Evolutionary conservation across 2,113 vertebrate species (phyloP).

Genomic region (Rafetus swinhoei): DNA sequence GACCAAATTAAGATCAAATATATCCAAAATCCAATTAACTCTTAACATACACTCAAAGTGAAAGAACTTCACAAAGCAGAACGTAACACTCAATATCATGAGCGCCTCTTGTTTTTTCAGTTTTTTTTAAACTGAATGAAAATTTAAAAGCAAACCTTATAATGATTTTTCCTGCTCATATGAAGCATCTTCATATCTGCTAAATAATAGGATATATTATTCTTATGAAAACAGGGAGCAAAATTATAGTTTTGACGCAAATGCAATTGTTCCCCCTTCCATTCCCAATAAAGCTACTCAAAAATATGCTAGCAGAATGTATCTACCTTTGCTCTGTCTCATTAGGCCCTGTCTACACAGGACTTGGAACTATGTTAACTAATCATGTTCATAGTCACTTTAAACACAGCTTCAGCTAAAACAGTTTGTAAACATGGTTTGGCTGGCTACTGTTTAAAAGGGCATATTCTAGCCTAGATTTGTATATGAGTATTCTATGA

Average conservation of each 20-base stretch:
- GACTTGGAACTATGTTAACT: background rate
- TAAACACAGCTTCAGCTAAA: constrained; percentile 22
- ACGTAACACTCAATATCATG: too few species aligned
- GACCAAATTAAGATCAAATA: too few species aligned
- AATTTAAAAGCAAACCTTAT: too few species aligned
- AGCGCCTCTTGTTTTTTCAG: too few species aligned
- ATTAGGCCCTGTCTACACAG: constrained; percentile 55
- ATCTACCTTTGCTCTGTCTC: constrained; percentile 23
- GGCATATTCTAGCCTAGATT: background rate
- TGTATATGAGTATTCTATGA: background rate
- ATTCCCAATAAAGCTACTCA: constrained; percentile 23
- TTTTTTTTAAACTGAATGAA: too few species aligned
- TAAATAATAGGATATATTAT: background rate
- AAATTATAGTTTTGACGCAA: constrained; percentile 11
- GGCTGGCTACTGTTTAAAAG: background rate
- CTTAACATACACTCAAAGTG: too few species aligned
- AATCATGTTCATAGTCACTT: constrained; percentile 28
- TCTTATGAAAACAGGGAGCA: background rate
- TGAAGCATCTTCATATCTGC: too few species aligned
- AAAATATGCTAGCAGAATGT: constrained; percentile 30
- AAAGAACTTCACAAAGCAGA: too few species aligned
- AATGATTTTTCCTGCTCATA: too few species aligned
- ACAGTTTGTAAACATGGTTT: background rate
- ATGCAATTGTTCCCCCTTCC: background rate
- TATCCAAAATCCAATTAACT: too few species aligned